A percentile compares a stretch with the other conserved stretches of the same genome.
Conservation (phyloP, 2,113 vertebrate genomes). For the Ailuropoda melanoleuca region DNA sequence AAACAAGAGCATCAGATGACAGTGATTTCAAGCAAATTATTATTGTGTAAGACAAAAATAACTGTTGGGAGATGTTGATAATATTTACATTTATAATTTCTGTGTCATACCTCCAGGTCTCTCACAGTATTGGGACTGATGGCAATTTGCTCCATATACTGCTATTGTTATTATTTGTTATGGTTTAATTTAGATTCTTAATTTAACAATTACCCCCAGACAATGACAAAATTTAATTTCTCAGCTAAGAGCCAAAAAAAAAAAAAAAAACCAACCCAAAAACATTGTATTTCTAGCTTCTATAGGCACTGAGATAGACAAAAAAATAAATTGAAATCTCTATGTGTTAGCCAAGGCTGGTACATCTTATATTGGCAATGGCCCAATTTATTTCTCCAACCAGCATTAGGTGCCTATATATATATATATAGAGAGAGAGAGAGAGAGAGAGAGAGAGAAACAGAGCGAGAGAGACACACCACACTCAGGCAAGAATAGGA, state of each 20-base stretch:
- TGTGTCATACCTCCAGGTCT: not conserved
- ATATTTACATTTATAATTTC: conserved; percentile 62
- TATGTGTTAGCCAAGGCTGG: conserved; percentile 42
- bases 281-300: conserved; percentile 60
- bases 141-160: not conserved
- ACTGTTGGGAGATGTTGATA: not conserved
- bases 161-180: conserved; percentile 44
- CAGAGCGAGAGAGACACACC: not conserved
- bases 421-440: not conserved
- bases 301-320: conserved; percentile 30
- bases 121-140: not conserved
- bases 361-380: conserved; percentile 25
- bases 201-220: conserved; percentile 21
- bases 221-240: conserved; percentile 64
- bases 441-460: not conserved
- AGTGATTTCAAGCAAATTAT: conserved; percentile 9
- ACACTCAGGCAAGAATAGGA: not conserved
- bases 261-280: conserved; percentile 46
- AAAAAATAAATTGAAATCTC: conserved; percentile 54
- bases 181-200: conserved; percentile 18
- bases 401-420: not conserved
- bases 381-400: conserved; percentile 55
- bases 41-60: not conserved
- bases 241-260: conserved; percentile 53
- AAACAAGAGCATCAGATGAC: conserved; percentile 39